These are phyloP conservation scores for Dasyprocta punctata DNA, from an alignment of 2,113 vertebrate species.

Conservation along the genomic window DNA sequence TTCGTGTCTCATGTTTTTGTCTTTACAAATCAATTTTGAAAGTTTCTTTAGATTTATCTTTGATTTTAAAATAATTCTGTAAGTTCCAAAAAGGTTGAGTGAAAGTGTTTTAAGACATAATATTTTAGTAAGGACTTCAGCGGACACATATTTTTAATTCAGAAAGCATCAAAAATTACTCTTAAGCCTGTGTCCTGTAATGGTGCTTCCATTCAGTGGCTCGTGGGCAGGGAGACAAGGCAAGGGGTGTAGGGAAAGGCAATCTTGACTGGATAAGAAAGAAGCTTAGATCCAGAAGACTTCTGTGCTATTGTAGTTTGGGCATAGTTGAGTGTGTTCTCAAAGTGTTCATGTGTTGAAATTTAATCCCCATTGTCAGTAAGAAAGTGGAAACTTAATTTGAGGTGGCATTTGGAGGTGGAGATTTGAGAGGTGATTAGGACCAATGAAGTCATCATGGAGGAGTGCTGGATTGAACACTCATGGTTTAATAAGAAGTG, in stretches of 20 bases:
- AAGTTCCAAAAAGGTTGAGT: not conserved
- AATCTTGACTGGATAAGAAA: not conserved
- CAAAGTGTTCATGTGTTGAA: not conserved
- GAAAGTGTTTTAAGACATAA: not conserved
- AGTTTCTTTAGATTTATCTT: not conserved
- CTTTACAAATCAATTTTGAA: not conserved
- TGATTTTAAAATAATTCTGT: not conserved
- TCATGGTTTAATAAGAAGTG: not conserved
- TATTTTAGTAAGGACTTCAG: not conserved
- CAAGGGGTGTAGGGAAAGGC: not conserved
- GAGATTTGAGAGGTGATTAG: not conserved
- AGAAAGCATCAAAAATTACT: not conserved
- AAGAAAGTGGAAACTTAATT: not conserved
- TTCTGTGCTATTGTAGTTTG: not conserved
- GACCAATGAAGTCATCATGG: not conserved
- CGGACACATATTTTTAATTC: not conserved
- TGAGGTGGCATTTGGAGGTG: not conserved
- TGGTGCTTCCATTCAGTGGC: not conserved
- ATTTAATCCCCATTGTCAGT: not conserved
- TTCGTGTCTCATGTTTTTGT: not conserved
- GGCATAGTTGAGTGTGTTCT: not conserved
- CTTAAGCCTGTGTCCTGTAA: not conserved
- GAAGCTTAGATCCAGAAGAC: not conserved
- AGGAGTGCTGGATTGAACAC: not conserved
- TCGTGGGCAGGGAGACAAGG: not conserved